Percentiles rank a stretch among this genome's conserved stretches.
Conservation (phyloP, 2,888 invertebrate species). For the Incurvaria masculella region DNA sequence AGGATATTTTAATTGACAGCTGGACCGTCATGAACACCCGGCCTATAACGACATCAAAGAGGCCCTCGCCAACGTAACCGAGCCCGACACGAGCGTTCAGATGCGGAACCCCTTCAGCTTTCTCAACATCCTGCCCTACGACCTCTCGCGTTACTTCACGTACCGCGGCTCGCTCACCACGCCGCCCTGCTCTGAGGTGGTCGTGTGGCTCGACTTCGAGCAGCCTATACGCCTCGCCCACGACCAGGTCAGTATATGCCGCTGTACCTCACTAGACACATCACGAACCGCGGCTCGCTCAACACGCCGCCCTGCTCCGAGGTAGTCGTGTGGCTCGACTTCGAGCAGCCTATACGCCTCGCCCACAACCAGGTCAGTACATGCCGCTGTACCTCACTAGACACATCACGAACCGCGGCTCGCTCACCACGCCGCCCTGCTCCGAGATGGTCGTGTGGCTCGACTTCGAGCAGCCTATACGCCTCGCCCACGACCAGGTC, state of each 20-base stretch:
- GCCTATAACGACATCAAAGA: slow-evolving; percentile 59
- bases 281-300: too few species aligned
- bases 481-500: slow-evolving; percentile 66
- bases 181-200: slow-evolving; percentile 81
- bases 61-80: slow-evolving; percentile 52
- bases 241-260: slow-evolving; percentile 64
- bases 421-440: slow-evolving; percentile 84
- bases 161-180: slow-evolving; percentile 85
- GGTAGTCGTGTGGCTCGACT: not conserved
- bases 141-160: slow-evolving; percentile 69
- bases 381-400: slow-evolving; percentile 52
- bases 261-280: too few species aligned
- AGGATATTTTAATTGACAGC: slow-evolving; percentile 20
- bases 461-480: slow-evolving; percentile 71
- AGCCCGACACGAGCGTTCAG: slow-evolving; percentile 45
- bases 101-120: slow-evolving; percentile 52
- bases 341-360: slow-evolving; percentile 13
- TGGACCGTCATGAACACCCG: slow-evolving; percentile 49
- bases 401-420: slow-evolving; percentile 83
- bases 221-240: slow-evolving; percentile 66
- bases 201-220: slow-evolving; percentile 82
- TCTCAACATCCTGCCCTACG: slow-evolving; percentile 50
- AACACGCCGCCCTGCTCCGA: too few species aligned
- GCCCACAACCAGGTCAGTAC: too few species aligned
- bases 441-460: slow-evolving; percentile 85